Evolutionary conservation across 2,113 vertebrate genomes (phyloP).

Genomic region (Diphyllodes magnificus): DNA sequence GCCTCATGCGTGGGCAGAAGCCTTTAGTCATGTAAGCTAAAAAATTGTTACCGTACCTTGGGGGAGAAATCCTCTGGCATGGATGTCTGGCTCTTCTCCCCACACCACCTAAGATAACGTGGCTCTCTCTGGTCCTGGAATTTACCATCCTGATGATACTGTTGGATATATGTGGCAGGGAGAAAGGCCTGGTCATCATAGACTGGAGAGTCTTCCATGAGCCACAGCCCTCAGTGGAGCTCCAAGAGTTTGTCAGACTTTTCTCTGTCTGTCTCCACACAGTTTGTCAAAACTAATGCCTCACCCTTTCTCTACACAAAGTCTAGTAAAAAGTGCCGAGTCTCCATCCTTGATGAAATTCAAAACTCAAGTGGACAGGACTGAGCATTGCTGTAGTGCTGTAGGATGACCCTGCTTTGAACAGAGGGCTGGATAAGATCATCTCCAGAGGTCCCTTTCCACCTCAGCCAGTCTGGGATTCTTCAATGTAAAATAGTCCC

Average conservation of each 20-base stretch:
- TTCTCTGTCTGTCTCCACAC: neutral
- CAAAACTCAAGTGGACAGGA: neutral
- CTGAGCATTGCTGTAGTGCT: neutral
- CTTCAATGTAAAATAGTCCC: neutral
- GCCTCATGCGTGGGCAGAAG: rapidly evolving
- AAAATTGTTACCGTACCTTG: rapidly evolving
- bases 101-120: rapidly evolving
- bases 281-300: neutral
- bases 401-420: neutral
- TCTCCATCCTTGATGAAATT: neutral
- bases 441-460: neutral
- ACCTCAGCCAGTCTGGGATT: neutral
- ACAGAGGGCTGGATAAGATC: neutral
- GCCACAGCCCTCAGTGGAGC: neutral
- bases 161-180: neutral
- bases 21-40: neutral
- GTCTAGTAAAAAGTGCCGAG: neutral
- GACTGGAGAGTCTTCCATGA: neutral
- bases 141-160: neutral
- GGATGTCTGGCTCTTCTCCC: neutral
- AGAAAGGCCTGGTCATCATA: neutral
- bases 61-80: neutral
- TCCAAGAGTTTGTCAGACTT: neutral
- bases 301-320: neutral
- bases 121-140: neutral